Percentiles rank a stretch among this genome's conserved stretches.
Conservation (phyloP, 2,888 invertebrate species). For the Aethes cnicana region DNA sequence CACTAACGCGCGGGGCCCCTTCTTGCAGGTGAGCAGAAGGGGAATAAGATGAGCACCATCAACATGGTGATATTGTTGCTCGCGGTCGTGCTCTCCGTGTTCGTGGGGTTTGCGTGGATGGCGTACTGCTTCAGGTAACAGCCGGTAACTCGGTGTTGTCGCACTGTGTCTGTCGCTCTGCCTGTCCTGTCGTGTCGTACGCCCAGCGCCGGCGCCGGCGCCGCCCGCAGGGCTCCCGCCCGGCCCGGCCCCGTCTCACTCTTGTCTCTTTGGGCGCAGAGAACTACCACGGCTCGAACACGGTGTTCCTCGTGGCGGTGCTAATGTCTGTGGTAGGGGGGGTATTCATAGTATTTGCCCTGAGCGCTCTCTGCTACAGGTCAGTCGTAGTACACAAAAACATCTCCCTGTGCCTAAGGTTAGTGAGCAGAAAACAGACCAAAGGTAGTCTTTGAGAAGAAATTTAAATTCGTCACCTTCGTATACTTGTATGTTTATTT, state of each 20-base stretch:
- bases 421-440: conserved; percentile 94
- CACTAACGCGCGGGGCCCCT: conserved; percentile 79
- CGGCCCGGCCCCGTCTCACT: conserved; percentile 56
- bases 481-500: conserved; percentile 82
- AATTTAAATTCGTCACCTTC: conserved; percentile 82
- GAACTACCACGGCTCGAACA: conserved; percentile 98
- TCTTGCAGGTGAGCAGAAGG: conserved; percentile 88
- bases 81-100: conserved; percentile 95
- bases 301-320: conserved; percentile 98
- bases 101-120: conserved; percentile 97
- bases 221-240: conserved; percentile 53
- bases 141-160: conserved; percentile 77
- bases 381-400: conserved; percentile 99
- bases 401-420: conserved; percentile 99
- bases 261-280: conserved; percentile 86
- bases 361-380: conserved; percentile 99
- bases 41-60: conserved; percentile 93
- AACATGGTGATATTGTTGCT: conserved; percentile 96
- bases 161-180: conserved; percentile 73
- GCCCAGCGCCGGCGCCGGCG: conserved; percentile 53
- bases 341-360: conserved; percentile 99
- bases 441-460: conserved; percentile 85
- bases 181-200: conserved; percentile 63
- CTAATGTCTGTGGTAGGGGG: conserved; percentile 99
- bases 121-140: conserved; percentile 97